phyloP scores from a whole-genome alignment of 2,797 vertebrate genomes.

The Cirrhinus molitorella region DNA sequence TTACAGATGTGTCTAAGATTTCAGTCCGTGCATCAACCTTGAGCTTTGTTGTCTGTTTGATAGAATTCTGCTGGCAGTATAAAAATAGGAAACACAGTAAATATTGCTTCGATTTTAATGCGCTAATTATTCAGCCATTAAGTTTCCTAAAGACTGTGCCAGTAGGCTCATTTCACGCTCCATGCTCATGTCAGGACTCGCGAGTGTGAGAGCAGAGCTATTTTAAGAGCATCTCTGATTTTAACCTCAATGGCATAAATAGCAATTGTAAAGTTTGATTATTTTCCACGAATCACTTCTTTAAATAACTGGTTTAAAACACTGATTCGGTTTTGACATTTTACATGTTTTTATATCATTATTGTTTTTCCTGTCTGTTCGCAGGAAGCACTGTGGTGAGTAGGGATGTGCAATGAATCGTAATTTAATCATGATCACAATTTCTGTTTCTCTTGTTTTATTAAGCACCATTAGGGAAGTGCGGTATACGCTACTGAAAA shows the following conservation, averaged over 20 bases:
- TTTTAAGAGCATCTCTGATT: conserved; percentile 15
- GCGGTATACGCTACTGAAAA: too few relatives aligned
- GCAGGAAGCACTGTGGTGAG: neutral
- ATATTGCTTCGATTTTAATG: conserved; percentile 5
- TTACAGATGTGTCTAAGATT: conserved; percentile 10
- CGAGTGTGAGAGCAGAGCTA: neutral
- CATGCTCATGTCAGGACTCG: conserved; percentile 15
- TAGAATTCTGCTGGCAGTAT: neutral
- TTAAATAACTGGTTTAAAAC: neutral
- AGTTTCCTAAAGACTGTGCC: neutral
- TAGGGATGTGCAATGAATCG: neutral
- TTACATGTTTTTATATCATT: neutral
- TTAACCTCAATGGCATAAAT: neutral
- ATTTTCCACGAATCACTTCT: neutral
- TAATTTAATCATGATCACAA: neutral
- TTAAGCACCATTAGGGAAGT: too few relatives aligned
- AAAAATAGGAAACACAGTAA: neutral
- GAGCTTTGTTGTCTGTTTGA: neutral
- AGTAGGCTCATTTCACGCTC: conserved; percentile 8
- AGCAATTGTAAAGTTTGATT: neutral
- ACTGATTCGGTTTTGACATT: neutral
- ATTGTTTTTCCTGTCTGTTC: neutral
- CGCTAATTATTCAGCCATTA: conserved; percentile 18
- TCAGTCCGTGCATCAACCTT: neutral
- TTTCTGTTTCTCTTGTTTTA: neutral